Evolutionary conservation across 2,797 vertebrate species (phyloP).

Genomic region (Peromyscus aztecus): DNA sequence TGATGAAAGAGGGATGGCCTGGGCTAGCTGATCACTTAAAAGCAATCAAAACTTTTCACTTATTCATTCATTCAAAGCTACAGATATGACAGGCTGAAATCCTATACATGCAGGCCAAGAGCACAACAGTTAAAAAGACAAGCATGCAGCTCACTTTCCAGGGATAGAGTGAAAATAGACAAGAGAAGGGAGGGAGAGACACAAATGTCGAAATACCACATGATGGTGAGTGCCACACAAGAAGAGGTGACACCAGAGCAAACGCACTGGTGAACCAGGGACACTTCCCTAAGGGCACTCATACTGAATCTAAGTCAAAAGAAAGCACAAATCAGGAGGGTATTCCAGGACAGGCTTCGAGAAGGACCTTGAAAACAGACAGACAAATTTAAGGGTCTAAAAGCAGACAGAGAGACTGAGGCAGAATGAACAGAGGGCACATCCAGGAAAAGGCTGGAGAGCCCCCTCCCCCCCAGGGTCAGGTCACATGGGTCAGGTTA

Average conservation of each 20-base stretch:
- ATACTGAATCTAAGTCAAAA: background rate
- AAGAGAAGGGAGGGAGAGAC: background rate
- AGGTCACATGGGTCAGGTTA: background rate
- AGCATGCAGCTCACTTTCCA: background rate
- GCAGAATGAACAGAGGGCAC: background rate
- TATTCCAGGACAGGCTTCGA: background rate
- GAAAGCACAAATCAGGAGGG: background rate
- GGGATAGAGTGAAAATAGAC: background rate
- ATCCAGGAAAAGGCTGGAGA: background rate
- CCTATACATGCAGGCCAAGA: background rate
- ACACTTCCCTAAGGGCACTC: background rate
- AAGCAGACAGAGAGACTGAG: background rate
- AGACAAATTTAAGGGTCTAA: background rate
- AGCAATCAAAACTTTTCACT: background rate
- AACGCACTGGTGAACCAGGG: background rate
- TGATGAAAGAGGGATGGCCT: slow-evolving; percentile 6
- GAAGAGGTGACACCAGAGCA: background rate
- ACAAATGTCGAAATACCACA: background rate
- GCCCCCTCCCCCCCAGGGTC: accelerated
- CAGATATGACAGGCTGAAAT: background rate
- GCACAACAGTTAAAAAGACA: background rate
- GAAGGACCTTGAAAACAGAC: background rate
- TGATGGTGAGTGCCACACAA: background rate
- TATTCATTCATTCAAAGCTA: background rate
- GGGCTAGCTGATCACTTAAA: background rate